phyloP scores from a whole-genome alignment of 2,113 vertebrate genomes.

The Cavia aperea region DNA sequence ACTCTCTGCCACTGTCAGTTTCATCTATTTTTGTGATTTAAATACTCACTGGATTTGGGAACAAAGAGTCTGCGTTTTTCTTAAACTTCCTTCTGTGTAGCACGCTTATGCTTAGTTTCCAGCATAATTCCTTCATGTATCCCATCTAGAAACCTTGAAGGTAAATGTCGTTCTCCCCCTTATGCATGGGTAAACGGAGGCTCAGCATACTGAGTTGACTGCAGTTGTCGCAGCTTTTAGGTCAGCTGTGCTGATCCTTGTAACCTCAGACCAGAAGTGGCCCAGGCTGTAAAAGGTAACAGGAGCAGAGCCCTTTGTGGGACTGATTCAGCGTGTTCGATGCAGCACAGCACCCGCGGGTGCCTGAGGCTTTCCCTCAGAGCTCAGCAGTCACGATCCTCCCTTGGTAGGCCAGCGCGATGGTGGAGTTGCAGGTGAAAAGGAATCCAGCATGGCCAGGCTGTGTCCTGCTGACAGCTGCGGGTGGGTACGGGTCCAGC shows the following conservation, averaged over 20 bases:
- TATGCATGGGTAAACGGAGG: not conserved
- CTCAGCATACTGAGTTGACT: not conserved
- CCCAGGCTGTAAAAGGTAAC: not conserved
- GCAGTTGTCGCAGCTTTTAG: not conserved
- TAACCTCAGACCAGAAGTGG: not conserved
- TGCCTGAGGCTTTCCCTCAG: not conserved
- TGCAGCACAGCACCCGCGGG: not conserved
- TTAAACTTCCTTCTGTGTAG: not conserved
- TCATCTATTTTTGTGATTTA: not conserved
- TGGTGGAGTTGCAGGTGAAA: not conserved
- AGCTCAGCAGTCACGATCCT: not conserved
- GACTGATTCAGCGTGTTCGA: not conserved
- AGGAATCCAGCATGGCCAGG: fast-evolving
- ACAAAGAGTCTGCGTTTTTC: not conserved
- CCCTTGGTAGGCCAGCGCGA: not conserved
- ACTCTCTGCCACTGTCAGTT: not conserved
- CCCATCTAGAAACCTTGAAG: not conserved
- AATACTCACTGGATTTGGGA: not conserved
- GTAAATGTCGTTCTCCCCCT: not conserved
- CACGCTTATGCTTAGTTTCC: not conserved
- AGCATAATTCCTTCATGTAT: not conserved
- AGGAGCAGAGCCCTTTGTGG: not conserved
- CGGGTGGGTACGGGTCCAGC: not conserved
- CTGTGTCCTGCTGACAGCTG: not conserved
- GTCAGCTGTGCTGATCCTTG: not conserved